Evolutionary conservation across 2,797 vertebrate genomes (phyloP).

Genomic region (Urocyon cinereoargenteus): DNA sequence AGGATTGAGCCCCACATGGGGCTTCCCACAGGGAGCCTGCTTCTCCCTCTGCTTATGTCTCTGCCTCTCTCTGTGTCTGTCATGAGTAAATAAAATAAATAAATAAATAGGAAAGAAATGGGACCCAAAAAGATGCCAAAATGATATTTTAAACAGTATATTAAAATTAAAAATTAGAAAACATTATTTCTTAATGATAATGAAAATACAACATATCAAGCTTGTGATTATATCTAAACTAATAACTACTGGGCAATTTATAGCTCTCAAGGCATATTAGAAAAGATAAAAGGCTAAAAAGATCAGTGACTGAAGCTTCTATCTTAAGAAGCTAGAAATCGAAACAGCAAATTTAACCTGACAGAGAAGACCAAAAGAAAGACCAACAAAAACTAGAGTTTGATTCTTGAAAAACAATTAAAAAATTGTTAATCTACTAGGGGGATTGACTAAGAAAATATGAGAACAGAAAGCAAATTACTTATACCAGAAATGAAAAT

Average conservation of each 20-base stretch:
- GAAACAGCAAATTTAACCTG: not conserved
- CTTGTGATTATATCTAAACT: not conserved
- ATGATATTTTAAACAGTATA: not conserved
- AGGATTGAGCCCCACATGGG: not conserved
- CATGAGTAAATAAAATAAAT: not conserved
- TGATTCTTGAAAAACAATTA: not conserved
- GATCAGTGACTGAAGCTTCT: not conserved
- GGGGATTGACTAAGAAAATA: not conserved
- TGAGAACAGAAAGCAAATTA: not conserved
- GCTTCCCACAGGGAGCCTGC: not conserved
- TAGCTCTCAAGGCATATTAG: not conserved
- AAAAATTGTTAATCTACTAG: not conserved
- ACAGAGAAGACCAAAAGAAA: not conserved
- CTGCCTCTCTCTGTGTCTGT: not conserved
- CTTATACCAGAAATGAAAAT: not conserved
- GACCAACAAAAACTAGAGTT: not conserved
- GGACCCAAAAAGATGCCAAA: not conserved
- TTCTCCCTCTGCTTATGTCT: not conserved
- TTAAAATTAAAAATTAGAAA: not conserved
- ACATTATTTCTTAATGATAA: not conserved
- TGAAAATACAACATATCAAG: not conserved
- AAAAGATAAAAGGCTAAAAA: not conserved
- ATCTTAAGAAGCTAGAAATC: not conserved
- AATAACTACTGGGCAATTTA: not conserved
- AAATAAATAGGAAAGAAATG: not conserved